A percentile compares a stretch with the other conserved stretches of the same genome.
Conservation (phyloP, 2,797 vertebrate species). For the Schizopygopsis pylzovi region DNA sequence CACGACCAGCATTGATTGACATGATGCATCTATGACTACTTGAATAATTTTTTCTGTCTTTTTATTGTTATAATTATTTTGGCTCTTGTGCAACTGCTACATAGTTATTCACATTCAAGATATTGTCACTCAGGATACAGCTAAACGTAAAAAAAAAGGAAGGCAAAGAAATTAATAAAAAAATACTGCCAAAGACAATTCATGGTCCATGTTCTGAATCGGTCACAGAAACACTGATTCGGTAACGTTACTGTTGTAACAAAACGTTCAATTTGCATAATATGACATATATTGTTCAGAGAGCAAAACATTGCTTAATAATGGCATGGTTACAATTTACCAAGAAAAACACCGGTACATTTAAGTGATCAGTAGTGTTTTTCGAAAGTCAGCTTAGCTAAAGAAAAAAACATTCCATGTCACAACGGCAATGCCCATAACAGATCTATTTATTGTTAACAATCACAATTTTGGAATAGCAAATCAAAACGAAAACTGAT, state of each 20-base stretch:
- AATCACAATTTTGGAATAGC: slow-evolving; percentile 96
- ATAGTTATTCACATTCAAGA: slow-evolving; percentile 99
- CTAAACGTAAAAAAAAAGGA: slow-evolving; percentile 83
- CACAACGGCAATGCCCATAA: slow-evolving; percentile 98
- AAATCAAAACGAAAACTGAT: slow-evolving; percentile 83
- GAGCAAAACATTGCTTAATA: slow-evolving; percentile 84
- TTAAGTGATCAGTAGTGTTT: slow-evolving; percentile 94
- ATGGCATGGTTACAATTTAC: slow-evolving; percentile 87
- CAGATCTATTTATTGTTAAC: slow-evolving; percentile 91
- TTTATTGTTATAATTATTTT: slow-evolving; percentile 82
- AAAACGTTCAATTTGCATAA: slow-evolving; percentile 90
- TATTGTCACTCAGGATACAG: slow-evolving; percentile 98
- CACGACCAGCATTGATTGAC: slow-evolving; percentile 81
- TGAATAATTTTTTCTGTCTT: slow-evolving; percentile 77
- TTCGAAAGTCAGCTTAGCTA: slow-evolving; percentile 79
- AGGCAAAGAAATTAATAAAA: slow-evolving; percentile 60
- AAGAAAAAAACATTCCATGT: slow-evolving; percentile 94
- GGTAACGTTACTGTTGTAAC: slow-evolving; percentile 89
- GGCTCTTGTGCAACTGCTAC: slow-evolving; percentile 99
- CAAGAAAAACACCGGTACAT: slow-evolving; percentile 95
- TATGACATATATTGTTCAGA: slow-evolving; percentile 91
- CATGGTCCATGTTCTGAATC: slow-evolving; percentile 93
- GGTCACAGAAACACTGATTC: slow-evolving; percentile 93
- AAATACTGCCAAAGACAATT: slow-evolving; percentile 76
- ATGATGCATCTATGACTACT: slow-evolving; percentile 84